These are phyloP conservation scores for Acanthoscelides obtectus DNA, from an alignment of 2,888 invertebrate genomes.

Conservation along the genomic window DNA sequence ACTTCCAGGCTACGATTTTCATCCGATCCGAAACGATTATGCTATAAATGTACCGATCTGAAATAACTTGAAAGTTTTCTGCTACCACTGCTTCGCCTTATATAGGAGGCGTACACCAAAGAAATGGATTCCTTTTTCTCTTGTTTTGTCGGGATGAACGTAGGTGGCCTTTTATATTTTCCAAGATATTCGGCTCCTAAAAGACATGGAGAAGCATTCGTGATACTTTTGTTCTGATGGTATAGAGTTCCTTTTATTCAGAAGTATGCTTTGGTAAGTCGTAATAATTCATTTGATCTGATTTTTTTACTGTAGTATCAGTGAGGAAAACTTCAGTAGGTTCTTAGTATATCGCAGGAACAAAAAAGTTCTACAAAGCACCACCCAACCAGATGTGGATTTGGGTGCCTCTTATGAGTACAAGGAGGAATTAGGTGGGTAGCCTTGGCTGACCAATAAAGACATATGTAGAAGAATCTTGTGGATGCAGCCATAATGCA, in stretches of 20 bases:
- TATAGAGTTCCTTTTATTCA: not conserved
- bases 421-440: too few species aligned
- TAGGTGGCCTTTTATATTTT: not conserved
- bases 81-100: slow-evolving; percentile 10
- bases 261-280: too few species aligned
- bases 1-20: slow-evolving; percentile 13
- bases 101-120: slow-evolving; percentile 3
- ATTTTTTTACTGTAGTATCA: too few species aligned
- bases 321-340: too few species aligned
- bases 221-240: not conserved
- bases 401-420: too few species aligned
- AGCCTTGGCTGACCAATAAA: too few species aligned
- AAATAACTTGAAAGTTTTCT: slow-evolving; percentile 13
- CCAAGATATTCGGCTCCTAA: not conserved
- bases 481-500: too few species aligned
- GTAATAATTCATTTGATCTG: too few species aligned
- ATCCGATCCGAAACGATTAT: slow-evolving; percentile 16
- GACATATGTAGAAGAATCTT: too few species aligned
- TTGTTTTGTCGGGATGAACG: not conserved
- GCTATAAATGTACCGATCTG: slow-evolving; percentile 5
- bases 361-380: too few species aligned
- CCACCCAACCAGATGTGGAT: too few species aligned
- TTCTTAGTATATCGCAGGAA: too few species aligned
- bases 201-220: not conserved
- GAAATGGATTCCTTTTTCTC: not conserved